These are phyloP conservation scores for Synanthedon myopaeformis DNA, from an alignment of 2,888 invertebrate genomes.

Conservation along the genomic window DNA sequence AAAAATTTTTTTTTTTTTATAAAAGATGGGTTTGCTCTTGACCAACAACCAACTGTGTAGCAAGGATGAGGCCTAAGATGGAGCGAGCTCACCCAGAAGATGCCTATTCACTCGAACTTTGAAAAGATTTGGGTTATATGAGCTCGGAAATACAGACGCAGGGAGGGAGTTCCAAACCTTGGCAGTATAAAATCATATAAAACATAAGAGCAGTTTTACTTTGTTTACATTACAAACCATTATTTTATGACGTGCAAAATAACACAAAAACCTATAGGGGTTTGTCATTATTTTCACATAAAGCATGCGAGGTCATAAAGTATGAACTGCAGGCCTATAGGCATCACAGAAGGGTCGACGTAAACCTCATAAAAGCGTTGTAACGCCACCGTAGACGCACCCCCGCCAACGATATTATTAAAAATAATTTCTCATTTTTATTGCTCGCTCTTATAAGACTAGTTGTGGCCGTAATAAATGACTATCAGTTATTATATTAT, in stretches of 20 bases:
- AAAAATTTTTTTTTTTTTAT: too few relatives aligned
- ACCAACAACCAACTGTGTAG: too few relatives aligned
- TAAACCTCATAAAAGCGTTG: conserved; percentile 48
- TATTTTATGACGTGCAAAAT: neutral
- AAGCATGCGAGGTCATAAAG: conserved; percentile 47
- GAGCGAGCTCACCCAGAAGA: too few relatives aligned
- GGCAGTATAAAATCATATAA: too few relatives aligned
- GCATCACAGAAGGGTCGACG: conserved; percentile 41
- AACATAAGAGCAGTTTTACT: too few relatives aligned
- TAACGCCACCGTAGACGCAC: conserved; percentile 34
- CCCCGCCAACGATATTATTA: conserved; percentile 51
- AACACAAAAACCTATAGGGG: conserved; percentile 11
- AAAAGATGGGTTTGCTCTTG: too few relatives aligned
- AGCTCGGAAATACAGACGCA: too few relatives aligned
- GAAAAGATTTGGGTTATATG: too few relatives aligned
- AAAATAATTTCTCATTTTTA: conserved; percentile 72
- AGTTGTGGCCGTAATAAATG: conserved; percentile 43
- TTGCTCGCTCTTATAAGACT: conserved; percentile 36
- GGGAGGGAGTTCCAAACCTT: too few relatives aligned
- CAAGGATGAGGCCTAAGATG: too few relatives aligned
- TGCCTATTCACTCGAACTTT: too few relatives aligned
- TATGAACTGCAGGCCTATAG: conserved; percentile 40
- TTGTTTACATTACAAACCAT: too few relatives aligned
- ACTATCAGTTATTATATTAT: conserved; percentile 24
- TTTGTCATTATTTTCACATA: conserved; percentile 33